Evolutionary conservation across 2,113 vertebrate genomes (phyloP).

Genomic region (Chaenocephalus aceratus): DNA sequence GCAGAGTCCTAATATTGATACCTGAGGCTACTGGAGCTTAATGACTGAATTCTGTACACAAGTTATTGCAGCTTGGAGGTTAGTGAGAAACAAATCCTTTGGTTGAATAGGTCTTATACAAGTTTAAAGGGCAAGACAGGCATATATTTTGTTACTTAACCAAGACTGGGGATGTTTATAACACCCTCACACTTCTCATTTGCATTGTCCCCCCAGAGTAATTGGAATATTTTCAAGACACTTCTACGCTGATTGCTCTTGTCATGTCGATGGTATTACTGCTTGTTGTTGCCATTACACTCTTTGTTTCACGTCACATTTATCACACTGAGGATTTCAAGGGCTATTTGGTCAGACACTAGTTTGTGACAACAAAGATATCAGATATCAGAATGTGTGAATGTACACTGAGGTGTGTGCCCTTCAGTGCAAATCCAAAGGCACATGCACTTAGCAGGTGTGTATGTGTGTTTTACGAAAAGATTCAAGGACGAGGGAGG

Average conservation of each 20-base stretch:
- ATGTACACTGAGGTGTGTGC: background rate
- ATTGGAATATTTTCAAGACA: conserved; percentile 13
- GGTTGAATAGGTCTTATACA: too few species aligned
- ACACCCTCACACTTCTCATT: conserved; percentile 5
- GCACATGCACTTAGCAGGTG: background rate
- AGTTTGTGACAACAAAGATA: background rate
- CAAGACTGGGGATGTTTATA: background rate
- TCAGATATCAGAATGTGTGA: background rate
- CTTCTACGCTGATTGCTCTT: background rate
- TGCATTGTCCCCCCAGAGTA: background rate
- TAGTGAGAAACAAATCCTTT: background rate
- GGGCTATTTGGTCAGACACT: background rate
- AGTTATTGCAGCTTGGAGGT: background rate
- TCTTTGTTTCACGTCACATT: background rate
- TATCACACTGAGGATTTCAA: background rate
- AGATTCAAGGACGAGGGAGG: conserved; percentile 34
- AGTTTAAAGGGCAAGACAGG: too few species aligned
- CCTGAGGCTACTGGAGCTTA: background rate
- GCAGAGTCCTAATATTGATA: background rate
- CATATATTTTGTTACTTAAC: background rate
- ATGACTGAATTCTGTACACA: background rate
- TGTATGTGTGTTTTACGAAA: background rate
- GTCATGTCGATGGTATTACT: background rate
- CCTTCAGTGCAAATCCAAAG: conserved; percentile 6
- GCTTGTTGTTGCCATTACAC: background rate